phyloP scores from a whole-genome alignment of 2,113 vertebrate species.

The Chinchilla lanigera region DNA sequence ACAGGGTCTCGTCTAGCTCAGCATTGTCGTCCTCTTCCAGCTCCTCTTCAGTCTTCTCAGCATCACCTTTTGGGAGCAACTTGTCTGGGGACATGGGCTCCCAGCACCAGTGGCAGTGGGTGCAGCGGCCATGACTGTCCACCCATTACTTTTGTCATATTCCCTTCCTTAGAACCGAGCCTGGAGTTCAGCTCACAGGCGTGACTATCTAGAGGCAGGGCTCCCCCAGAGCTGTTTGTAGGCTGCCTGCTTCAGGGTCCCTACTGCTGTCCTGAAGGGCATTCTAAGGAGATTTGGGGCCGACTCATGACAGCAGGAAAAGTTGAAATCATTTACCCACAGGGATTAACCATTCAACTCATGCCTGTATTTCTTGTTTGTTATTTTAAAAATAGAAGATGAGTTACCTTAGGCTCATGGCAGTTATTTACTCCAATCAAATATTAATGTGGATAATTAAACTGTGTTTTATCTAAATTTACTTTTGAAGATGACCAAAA shows the following conservation, averaged over 20 bases:
- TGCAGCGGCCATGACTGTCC: constrained; percentile 73
- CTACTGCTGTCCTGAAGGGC: not conserved
- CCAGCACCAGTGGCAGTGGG: constrained; percentile 72
- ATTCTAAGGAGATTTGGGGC: not conserved
- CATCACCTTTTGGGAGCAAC: constrained; percentile 81
- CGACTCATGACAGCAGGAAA: not conserved
- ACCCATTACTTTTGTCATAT: not conserved
- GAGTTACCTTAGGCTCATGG: not conserved
- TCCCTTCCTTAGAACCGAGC: not conserved
- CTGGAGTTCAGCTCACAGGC: not conserved
- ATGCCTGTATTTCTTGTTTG: not conserved
- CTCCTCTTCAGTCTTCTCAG: constrained; percentile 86
- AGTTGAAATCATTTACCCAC: not conserved
- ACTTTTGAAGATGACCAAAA: constrained; percentile 48
- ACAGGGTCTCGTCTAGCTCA: constrained; percentile 94
- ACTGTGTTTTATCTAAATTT: constrained; percentile 16
- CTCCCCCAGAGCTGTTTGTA: not conserved
- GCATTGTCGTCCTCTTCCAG: constrained; percentile 85
- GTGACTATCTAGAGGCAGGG: not conserved
- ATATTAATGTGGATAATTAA: constrained; percentile 34
- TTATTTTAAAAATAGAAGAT: constrained; percentile 39
- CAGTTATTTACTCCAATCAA: constrained; percentile 20
- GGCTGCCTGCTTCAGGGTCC: not conserved
- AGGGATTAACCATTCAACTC: not conserved
- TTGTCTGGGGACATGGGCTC: constrained; percentile 84